Conservation (phyloP, 2,888 invertebrate species). For the Acleris cristana region DNA sequence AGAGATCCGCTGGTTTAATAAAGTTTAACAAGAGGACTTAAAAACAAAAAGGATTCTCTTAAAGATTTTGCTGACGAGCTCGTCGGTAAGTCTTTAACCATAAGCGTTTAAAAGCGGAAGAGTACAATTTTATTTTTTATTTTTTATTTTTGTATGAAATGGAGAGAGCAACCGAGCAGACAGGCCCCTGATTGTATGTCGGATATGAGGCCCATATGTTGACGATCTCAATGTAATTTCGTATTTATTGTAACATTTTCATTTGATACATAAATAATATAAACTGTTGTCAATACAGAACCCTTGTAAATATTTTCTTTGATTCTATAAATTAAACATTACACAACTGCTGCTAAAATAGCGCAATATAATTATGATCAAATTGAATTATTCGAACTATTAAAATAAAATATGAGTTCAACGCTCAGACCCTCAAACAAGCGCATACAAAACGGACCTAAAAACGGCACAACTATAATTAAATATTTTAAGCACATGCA, state of each 20-base stretch:
- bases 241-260: too few relatives aligned
- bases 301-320: not conserved
- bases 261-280: not conserved
- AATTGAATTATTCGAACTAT: not conserved
- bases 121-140: too few relatives aligned
- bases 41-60: not conserved
- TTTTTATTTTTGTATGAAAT: too few relatives aligned
- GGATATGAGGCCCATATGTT: too few relatives aligned
- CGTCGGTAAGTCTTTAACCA: too few relatives aligned
- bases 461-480: too few relatives aligned
- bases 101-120: too few relatives aligned
- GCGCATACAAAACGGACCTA: constrained; percentile 44
- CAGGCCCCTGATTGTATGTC: too few relatives aligned
- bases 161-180: too few relatives aligned
- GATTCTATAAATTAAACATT: not conserved
- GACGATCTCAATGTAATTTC: too few relatives aligned
- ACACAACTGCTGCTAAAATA: not conserved
- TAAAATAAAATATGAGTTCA: constrained; percentile 13
- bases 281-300: not conserved
- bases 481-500: too few relatives aligned
- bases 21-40: not conserved
- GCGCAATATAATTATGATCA: not conserved
- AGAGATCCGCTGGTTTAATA: constrained; percentile 16
- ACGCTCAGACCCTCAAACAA: constrained; percentile 37
- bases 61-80: not conserved